Percentiles rank a stretch among this genome's conserved stretches.
phyloP scores from a whole-genome alignment of 1,140 invertebrate genomes.

The Atopsyche davidsoni region DNA sequence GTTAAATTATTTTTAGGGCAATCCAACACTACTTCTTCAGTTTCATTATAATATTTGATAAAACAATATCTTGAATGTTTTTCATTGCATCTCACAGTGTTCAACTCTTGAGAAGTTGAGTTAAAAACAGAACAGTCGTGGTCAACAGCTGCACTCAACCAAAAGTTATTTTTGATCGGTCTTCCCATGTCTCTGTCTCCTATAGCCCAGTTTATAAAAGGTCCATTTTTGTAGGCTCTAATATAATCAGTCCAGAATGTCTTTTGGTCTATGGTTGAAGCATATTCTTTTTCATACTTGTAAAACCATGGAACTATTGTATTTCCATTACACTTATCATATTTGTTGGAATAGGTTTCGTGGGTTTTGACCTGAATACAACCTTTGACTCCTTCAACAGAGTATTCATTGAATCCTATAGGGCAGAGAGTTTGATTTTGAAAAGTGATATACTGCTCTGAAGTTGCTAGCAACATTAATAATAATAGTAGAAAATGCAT shows the following conservation, averaged over 20 bases:
- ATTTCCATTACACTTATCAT: slow-evolving; percentile 38
- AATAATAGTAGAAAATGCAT: no score
- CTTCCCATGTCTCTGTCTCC: slow-evolving; percentile 28
- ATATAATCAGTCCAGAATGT: slow-evolving; percentile 42
- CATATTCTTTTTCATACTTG: slow-evolving; percentile 33
- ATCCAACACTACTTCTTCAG: slow-evolving; percentile 18
- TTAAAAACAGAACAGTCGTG: slow-evolving; percentile 26
- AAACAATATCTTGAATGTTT: slow-evolving; percentile 41
- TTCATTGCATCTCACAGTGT: slow-evolving; percentile 37
- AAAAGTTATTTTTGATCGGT: not conserved
- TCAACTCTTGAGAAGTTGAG: slow-evolving; percentile 35
- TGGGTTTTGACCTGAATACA: slow-evolving; percentile 37
- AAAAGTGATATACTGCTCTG: no score
- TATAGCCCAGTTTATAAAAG: slow-evolving; percentile 39
- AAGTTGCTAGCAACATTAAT: no score
- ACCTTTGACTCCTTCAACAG: not conserved
- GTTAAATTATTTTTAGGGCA: slow-evolving; percentile 25
- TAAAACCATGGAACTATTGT: slow-evolving; percentile 33
- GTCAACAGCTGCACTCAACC: slow-evolving; percentile 31
- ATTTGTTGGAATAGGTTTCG: slow-evolving; percentile 36
- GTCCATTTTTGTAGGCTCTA: slow-evolving; percentile 39
- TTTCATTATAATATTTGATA: slow-evolving; percentile 35
- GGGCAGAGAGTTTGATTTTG: no score
- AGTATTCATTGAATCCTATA: slow-evolving; percentile 17
- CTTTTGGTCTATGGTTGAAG: slow-evolving; percentile 30